These are phyloP conservation scores for Amphipyra tragopoginis DNA, from an alignment of 2,888 invertebrate species.

Conservation along the genomic window DNA sequence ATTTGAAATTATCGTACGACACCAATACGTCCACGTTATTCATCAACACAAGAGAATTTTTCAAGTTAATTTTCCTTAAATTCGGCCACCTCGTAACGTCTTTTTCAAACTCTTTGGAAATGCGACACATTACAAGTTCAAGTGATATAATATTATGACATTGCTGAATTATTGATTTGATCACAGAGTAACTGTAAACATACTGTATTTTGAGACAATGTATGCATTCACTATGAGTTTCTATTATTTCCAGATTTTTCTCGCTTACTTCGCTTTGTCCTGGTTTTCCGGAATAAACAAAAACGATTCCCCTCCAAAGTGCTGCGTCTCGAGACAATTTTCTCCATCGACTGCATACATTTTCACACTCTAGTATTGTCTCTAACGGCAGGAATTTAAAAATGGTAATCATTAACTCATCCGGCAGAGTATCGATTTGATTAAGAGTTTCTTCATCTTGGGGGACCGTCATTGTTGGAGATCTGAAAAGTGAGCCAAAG, in stretches of 20 bases:
- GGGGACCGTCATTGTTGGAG: constrained; percentile 54
- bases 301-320: constrained; percentile 75
- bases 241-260: constrained; percentile 73
- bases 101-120: constrained; percentile 76
- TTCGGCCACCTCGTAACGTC: constrained; percentile 76
- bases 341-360: constrained; percentile 80
- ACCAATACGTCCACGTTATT: constrained; percentile 70
- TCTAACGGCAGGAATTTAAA: constrained; percentile 80
- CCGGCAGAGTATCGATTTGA: constrained; percentile 75
- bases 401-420: constrained; percentile 80
- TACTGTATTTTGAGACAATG: constrained; percentile 79
- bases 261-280: constrained; percentile 76
- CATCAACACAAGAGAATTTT: constrained; percentile 77
- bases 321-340: constrained; percentile 72
- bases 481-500: constrained; percentile 25
- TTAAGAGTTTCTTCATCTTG: constrained; percentile 46
- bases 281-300: constrained; percentile 80
- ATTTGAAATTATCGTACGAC: constrained; percentile 75
- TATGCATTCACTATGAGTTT: constrained; percentile 74
- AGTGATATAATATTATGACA: constrained; percentile 78
- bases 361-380: constrained; percentile 74
- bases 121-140: constrained; percentile 83
- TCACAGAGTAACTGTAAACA: constrained; percentile 75
- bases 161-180: constrained; percentile 73
- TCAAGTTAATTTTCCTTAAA: constrained; percentile 78